Evolutionary conservation across 2,113 vertebrate species (phyloP), one percentile per base, ranked within the genome.

Genomic region (Thamnaconus septentrionalis): DNA sequence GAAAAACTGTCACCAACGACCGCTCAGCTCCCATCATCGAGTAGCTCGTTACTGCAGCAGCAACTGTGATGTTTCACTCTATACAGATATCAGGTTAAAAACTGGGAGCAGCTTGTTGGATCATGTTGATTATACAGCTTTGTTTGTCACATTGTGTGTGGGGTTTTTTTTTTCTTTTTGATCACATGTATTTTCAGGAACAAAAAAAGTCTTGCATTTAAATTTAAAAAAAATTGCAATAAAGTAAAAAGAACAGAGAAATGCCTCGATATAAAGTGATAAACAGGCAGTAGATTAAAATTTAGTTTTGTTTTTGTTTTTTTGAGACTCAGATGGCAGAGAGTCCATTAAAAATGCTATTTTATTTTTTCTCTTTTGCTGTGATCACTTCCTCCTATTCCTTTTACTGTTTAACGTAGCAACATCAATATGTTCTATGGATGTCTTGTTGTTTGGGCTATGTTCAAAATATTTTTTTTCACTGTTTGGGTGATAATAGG

Each of bases 1-100:
- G 92, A 87, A 93, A 87, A 77, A 94, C 94, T 0, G 89, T 94
- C 76, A 94, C 94, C 69, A 94, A 94, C 6, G 94, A 94, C 73
- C 92, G 94, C 66, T 94, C 94, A 0, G 94, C 93, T 48, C 94
- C 94, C 5, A 87, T 93, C 70, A 93, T 94, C 45, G 88, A 94
- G 79, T 93, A 91, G 70, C 11, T 39, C 8, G 66, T 53, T 45
- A 51, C 39, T 59, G 12, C 57, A 48, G 53, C 42, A 41, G 47
- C 48, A 46, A 47, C 10, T 41, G 8, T 5, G 53, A 7, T 45
- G 39, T 55, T 54, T 64, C 49, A n/a, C 56, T 43, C 66, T 41
- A 46, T 46, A n/a, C n/a, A 41, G 41, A 43, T 53, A 67, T 81
- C 64, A 76, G 65, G 64, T 54, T 60, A 48, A 82, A 53, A 57